phyloP scores from a whole-genome alignment of 2,797 vertebrate genomes.

The Anomalospiza imberbis region DNA sequence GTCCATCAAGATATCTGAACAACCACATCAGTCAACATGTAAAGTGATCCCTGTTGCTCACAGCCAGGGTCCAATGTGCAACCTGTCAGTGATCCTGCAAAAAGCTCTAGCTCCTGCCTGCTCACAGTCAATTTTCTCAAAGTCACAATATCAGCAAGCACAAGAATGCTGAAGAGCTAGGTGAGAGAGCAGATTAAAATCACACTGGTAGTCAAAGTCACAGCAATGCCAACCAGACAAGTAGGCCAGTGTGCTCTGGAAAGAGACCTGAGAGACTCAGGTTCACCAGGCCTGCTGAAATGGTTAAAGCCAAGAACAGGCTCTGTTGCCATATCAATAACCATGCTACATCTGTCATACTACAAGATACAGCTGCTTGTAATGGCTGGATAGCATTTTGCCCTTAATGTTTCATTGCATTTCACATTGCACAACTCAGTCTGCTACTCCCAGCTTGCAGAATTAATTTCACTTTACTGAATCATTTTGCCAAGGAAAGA shows the following conservation, averaged over 20 bases:
- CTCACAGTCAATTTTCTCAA: neutral
- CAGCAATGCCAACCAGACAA: neutral
- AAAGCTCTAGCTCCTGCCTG: neutral
- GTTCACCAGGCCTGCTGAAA: neutral
- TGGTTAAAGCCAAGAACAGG: neutral
- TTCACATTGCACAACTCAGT: neutral
- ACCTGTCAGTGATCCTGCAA: neutral
- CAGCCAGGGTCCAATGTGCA: neutral
- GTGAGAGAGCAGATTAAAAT: neutral
- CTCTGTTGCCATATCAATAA: neutral
- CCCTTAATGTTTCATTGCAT: neutral
- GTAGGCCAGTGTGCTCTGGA: neutral
- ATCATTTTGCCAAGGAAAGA: neutral
- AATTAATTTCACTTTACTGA: neutral
- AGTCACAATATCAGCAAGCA: neutral
- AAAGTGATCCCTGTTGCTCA: neutral
- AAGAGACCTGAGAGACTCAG: neutral
- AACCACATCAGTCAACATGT: neutral
- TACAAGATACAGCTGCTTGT: neutral
- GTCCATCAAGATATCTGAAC: neutral
- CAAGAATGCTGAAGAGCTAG: neutral
- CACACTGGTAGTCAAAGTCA: neutral
- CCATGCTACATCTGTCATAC: neutral
- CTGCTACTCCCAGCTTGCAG: neutral
- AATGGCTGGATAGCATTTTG: neutral